Evolutionary conservation across 1,140 invertebrate species (phyloP).

Genomic region (Drosophila repletoides): DNA sequence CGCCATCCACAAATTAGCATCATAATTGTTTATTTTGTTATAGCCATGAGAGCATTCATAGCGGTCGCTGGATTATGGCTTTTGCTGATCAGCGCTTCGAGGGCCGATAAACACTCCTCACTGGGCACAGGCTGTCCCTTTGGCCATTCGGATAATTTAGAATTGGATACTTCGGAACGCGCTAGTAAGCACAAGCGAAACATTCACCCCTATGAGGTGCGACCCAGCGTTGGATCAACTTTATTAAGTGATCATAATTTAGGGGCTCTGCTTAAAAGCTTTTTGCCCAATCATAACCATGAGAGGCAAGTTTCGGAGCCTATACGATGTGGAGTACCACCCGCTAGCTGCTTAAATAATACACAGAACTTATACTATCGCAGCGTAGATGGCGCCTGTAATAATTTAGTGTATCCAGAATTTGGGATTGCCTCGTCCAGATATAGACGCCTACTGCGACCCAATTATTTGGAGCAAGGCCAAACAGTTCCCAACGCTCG

Average conservation of each 20-base stretch:
- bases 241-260: constrained; percentile 30
- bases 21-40: constrained; percentile 29
- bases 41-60: constrained; percentile 23
- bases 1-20: not conserved
- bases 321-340: constrained; percentile 56
- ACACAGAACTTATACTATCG: constrained; percentile 86
- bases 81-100: not conserved
- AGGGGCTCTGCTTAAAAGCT: constrained; percentile 44
- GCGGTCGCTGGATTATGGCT: constrained; percentile 4
- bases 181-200: constrained; percentile 24
- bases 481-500: constrained; percentile 87
- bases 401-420: constrained; percentile 88
- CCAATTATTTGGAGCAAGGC: constrained; percentile 87
- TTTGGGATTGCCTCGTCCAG: constrained; percentile 89
- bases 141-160: not conserved
- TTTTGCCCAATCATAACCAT: constrained; percentile 39
- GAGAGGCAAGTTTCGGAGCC: constrained; percentile 4
- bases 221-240: constrained; percentile 14
- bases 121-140: constrained; percentile 40
- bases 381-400: constrained; percentile 93
- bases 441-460: constrained; percentile 87
- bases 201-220: constrained; percentile 17
- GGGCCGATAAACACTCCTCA: not conserved
- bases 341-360: constrained; percentile 56
- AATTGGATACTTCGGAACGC: constrained; percentile 1